phyloP scores from a whole-genome alignment of 2,797 vertebrate species.

The Linurgus olivaceus region DNA sequence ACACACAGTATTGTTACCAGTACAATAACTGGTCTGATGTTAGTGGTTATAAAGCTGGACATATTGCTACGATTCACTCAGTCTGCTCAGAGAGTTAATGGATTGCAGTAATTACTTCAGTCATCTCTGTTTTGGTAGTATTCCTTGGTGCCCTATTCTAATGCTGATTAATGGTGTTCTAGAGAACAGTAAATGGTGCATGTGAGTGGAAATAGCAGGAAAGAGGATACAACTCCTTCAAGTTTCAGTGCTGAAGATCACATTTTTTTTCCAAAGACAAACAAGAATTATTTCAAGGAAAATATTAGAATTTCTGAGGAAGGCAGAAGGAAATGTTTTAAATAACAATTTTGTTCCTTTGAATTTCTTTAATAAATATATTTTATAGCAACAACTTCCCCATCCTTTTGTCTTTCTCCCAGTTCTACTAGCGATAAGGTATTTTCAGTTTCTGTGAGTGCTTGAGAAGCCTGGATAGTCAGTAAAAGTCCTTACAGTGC shows the following conservation, averaged over 20 bases:
- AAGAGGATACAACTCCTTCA: background rate
- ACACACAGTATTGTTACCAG: constrained; percentile 23
- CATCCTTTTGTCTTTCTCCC: background rate
- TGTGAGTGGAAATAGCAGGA: background rate
- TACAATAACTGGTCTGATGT: constrained; percentile 54
- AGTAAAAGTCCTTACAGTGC: background rate
- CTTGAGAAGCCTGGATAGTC: background rate
- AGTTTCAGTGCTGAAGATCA: background rate
- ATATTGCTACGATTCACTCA: constrained; percentile 81
- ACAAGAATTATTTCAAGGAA: background rate
- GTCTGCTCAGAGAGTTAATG: constrained; percentile 81
- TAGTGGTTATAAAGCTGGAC: constrained; percentile 67
- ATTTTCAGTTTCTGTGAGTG: background rate
- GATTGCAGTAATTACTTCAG: constrained; percentile 82
- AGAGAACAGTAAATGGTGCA: constrained; percentile 66
- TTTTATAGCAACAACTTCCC: background rate
- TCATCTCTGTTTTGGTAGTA: constrained; percentile 77
- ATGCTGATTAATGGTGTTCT: constrained; percentile 79
- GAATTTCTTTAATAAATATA: background rate
- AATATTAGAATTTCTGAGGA: background rate
- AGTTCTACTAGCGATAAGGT: background rate
- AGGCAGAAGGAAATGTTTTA: background rate
- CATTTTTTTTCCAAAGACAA: background rate
- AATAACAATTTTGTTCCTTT: background rate
- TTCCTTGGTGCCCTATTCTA: constrained; percentile 72